A percentile compares a stretch with the other conserved stretches of the same genome.
Evolutionary conservation across 1,140 invertebrate species (phyloP).

Genomic region (Macrosteles quadrilineatus): DNA sequence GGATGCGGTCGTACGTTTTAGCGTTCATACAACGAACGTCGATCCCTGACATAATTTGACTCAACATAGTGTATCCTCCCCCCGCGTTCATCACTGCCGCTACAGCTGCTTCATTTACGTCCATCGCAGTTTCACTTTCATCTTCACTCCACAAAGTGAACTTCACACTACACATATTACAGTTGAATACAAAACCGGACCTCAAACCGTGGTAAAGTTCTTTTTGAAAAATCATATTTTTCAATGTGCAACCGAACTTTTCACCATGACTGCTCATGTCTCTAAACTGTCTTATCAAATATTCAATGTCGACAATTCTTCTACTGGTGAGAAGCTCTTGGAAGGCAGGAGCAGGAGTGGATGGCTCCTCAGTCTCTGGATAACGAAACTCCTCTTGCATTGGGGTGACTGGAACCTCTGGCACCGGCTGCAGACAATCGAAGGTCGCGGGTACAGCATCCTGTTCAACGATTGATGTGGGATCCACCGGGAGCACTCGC

Average conservation of each 20-base stretch:
- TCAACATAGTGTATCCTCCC: conserved; percentile 42
- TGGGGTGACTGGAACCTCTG: too few relatives aligned
- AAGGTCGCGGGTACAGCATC: too few relatives aligned
- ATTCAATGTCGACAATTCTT: conserved; percentile 5
- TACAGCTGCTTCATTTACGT: conserved; percentile 41
- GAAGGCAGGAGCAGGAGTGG: too few relatives aligned
- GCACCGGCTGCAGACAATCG: too few relatives aligned
- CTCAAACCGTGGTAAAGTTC: conserved; percentile 27
- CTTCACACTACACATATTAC: conserved; percentile 35
- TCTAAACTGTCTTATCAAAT: neutral
- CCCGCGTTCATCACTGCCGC: conserved; percentile 40
- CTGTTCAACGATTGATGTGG: too few relatives aligned
- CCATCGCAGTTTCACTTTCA: conserved; percentile 20
- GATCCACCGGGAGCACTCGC: too few relatives aligned
- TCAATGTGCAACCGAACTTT: conserved; percentile 24
- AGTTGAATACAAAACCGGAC: conserved; percentile 37
- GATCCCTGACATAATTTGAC: conserved; percentile 42
- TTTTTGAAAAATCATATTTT: conserved; percentile 30
- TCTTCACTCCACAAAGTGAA: conserved; percentile 37
- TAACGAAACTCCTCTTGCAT: too few relatives aligned
- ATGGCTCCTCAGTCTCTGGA: too few relatives aligned
- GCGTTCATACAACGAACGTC: conserved; percentile 42
- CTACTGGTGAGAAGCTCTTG: neutral
- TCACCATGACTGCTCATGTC: conserved; percentile 31
- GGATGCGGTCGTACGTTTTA: conserved; percentile 37